These are phyloP conservation scores for Rhinopomastus cyanomelas DNA, from an alignment of 2,113 vertebrate species.

Conservation along the genomic window DNA sequence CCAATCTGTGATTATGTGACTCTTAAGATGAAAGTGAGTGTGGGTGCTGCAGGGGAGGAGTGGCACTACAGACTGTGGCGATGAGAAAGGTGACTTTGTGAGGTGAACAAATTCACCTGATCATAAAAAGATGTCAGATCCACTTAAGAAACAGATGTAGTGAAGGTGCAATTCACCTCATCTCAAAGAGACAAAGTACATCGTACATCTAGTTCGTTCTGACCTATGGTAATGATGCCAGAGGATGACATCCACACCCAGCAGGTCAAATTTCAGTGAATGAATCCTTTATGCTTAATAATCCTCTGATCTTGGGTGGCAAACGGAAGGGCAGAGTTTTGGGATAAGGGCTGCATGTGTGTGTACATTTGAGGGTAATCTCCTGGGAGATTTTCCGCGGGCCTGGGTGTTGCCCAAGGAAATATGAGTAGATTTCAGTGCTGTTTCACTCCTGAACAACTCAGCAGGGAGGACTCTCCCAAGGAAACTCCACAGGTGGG, in stretches of 20 bases:
- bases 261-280: neutral
- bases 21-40: neutral
- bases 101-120: neutral
- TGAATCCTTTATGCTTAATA: neutral
- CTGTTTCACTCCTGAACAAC: neutral
- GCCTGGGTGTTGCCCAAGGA: slow-evolving; percentile 42
- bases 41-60: neutral
- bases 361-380: slow-evolving; percentile 25
- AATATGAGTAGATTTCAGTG: slow-evolving; percentile 37
- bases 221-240: neutral
- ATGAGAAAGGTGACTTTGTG: neutral
- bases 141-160: neutral
- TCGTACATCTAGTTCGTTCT: neutral
- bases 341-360: neutral
- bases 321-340: slow-evolving; percentile 5
- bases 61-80: neutral
- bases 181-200: neutral
- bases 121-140: neutral
- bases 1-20: no score
- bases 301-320: neutral
- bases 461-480: neutral
- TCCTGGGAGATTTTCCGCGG: slow-evolving; percentile 49
- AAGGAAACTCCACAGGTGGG: slow-evolving; percentile 1
- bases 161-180: neutral
- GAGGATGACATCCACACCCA: neutral